A percentile compares a stretch with the other conserved stretches of the same genome.
phyloP scores from a whole-genome alignment of 2,113 vertebrate species.

The Pyrgilauda ruficollis region DNA sequence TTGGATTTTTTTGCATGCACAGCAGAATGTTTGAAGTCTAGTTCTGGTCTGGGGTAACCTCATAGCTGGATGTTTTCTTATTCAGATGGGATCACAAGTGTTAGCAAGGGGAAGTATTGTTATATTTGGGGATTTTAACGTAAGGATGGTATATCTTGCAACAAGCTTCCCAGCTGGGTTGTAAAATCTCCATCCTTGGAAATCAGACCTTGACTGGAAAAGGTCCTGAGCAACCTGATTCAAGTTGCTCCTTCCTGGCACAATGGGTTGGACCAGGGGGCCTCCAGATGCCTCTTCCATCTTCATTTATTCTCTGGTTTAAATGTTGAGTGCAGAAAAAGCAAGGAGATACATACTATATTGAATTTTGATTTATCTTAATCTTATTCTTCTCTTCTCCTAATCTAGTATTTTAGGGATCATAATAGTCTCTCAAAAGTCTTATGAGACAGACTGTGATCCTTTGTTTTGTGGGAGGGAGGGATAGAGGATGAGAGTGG shows the following conservation, averaged over 20 bases:
- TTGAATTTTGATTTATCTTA: neutral
- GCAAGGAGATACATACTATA: neutral
- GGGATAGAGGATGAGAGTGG: neutral
- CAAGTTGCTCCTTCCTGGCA: neutral
- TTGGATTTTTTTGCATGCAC: neutral
- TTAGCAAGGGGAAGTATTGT: neutral
- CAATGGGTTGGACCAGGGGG: fast-evolving
- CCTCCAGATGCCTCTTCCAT: neutral
- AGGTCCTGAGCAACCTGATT: neutral
- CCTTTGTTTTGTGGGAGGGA: neutral
- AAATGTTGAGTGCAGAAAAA: neutral
- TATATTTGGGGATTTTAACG: neutral
- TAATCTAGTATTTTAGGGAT: neutral
- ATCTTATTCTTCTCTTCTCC: neutral
- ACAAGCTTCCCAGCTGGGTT: neutral
- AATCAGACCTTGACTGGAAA: neutral
- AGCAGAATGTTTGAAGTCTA: neutral
- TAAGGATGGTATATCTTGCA: neutral
- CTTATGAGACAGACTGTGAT: neutral
- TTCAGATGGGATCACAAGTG: neutral
- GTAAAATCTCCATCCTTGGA: neutral
- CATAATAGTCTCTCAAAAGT: neutral
- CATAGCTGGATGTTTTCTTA: neutral
- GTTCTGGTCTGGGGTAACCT: neutral
- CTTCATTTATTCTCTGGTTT: neutral